Evolutionary conservation across 2,113 vertebrate genomes (phyloP), one percentile per base, ranked within the genome.

Genomic region (Siniperca knerii): DNA sequence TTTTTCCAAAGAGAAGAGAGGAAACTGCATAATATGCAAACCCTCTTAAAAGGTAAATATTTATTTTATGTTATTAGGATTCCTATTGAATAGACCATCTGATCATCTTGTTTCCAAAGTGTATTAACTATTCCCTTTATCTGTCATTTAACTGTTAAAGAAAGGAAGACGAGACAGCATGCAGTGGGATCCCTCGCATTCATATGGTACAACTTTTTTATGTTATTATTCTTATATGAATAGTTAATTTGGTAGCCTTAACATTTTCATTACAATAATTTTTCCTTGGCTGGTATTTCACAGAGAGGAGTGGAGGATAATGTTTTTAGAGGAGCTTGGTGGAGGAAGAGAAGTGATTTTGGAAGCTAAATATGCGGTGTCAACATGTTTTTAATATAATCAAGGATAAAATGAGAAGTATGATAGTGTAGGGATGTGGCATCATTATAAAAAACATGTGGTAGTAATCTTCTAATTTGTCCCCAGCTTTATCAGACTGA

Each of bases 321-420:
- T 64, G n/a, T 29, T 57, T 70, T 50, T 20, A 48, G 6, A 73
- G 48, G 35, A 55, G 29, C 29, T 29, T 1, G 29, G 29, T 29
- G 9, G 13, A 64, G n/a, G 46, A 64, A 8, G 21, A n/a, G 18
- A 21, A 55, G 10, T 50, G 12, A 25, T 68, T 78, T 61, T 70
- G 46, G n/a, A 62, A 69, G 72, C 54, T 62, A 40, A 65, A 70
- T 85, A 65, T 70, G 29, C 37, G 16, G 16, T 6, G 18, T 81
- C 50, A 80, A 33, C 77, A 60, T 68, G 11, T 18, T 37, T 76
- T 73, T 60, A 29, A 37, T 77, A 48, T 58, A 67, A 61, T 65
- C 57, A 40, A 55, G 20, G 20, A 35, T 8, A 8, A 40, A 40
- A 61, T 71, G 13, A 35, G 8, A 58, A 33, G 37, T 29, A 40